Evolutionary conservation across 2,797 vertebrate genomes (phyloP).

Genomic region (Prunella strophiata): DNA sequence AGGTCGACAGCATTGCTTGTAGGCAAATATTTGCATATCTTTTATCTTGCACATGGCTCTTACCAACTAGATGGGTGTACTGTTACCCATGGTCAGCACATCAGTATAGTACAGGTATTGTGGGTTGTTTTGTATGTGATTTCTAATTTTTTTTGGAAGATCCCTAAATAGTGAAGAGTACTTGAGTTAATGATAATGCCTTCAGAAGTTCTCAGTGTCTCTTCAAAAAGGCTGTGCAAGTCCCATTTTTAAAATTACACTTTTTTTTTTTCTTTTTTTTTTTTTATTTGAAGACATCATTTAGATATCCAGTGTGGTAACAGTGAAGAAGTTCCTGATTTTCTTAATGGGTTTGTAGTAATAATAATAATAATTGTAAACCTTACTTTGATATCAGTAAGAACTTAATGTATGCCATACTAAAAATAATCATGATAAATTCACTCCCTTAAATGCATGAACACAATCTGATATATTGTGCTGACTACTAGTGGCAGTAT

Average conservation of each 20-base stretch:
- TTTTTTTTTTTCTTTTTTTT: too few species aligned
- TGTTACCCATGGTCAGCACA: background rate
- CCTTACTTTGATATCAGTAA: background rate
- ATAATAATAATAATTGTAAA: background rate
- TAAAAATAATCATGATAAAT: background rate
- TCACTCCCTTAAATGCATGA: background rate
- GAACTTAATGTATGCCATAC: background rate
- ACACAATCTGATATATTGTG: background rate
- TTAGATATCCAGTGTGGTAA: background rate
- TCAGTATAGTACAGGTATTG: background rate
- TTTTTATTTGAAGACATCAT: background rate
- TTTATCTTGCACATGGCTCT: background rate
- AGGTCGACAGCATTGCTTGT: background rate
- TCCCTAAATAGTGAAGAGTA: background rate
- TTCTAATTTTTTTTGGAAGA: background rate
- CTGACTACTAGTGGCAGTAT: background rate
- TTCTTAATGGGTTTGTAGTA: background rate
- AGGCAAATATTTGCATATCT: rapidly evolving
- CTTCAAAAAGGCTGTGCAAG: background rate
- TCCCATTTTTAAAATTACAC: background rate
- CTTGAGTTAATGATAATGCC: background rate
- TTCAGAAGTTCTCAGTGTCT: background rate
- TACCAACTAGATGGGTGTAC: background rate
- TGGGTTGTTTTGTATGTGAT: background rate
- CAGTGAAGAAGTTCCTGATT: background rate